Evolutionary conservation across 2,888 invertebrate species (phyloP).

Genomic region (Drosophila rellima): DNA sequence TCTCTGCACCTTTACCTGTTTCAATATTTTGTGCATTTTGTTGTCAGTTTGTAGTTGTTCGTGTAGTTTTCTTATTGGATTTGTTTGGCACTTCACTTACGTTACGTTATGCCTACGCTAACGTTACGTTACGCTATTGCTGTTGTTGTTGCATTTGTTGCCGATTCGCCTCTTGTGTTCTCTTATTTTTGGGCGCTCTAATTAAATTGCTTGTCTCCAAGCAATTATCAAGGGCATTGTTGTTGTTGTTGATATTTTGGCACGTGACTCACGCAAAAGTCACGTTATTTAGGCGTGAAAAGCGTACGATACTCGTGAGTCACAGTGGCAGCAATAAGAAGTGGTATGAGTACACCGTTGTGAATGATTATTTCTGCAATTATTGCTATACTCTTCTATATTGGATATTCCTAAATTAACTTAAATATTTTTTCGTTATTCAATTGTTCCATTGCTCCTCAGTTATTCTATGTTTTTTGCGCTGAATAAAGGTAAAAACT

Average conservation of each 20-base stretch:
- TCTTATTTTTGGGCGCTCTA: constrained; percentile 31
- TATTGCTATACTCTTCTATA: constrained; percentile 10
- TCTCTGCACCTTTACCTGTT: not conserved
- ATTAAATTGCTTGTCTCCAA: constrained; percentile 45
- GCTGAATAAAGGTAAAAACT: too few species aligned
- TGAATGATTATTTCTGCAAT: constrained; percentile 42
- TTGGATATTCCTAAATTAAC: not conserved
- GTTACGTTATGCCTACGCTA: constrained; percentile 28
- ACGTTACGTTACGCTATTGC: constrained; percentile 25
- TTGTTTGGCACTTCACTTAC: constrained; percentile 33
- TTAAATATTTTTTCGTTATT: too few species aligned
- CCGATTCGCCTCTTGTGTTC: constrained; percentile 20
- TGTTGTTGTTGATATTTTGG: constrained; percentile 17
- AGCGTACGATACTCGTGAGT: constrained; percentile 24
- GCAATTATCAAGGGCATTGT: constrained; percentile 40
- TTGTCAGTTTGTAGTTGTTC: constrained; percentile 17
- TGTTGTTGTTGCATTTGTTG: constrained; percentile 13
- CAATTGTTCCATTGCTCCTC: too few species aligned
- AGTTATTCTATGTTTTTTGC: too few species aligned
- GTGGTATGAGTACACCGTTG: constrained; percentile 8
- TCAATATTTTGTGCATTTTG: not conserved
- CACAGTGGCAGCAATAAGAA: not conserved
- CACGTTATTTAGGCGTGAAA: constrained; percentile 47
- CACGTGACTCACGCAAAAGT: constrained; percentile 46
- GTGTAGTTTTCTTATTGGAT: constrained; percentile 35